Base-by-base conservation (phyloP, 2,113 vertebrate genomes). In the Sarotherodon lohbergeri region DNA sequence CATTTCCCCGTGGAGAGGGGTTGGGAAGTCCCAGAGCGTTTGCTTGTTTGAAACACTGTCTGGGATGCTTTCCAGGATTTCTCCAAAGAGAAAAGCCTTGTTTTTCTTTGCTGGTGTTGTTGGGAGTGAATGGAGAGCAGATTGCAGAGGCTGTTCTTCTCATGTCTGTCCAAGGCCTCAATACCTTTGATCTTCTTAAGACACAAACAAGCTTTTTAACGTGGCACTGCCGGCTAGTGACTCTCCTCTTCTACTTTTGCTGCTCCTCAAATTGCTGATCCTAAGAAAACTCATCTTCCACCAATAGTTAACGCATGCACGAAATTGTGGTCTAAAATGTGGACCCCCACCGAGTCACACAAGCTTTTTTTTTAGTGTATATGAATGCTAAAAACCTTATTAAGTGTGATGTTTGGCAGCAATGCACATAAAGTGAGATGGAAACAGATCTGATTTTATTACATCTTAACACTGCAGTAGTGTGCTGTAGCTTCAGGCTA, bases 171-270 rank as follows among this genome's bases (percentile, higher is more conserved):
- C 96, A 96, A 96, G 94, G 92, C 91, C 92, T 92, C 52, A 22
- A 89, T 90, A 92, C 93, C 94, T 96, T 95, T 96, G 96, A 97
- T 97, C 94, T 94, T 89, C 92, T 91, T 91, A 85, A 93, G 93
- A 95, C 94, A 93, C 95, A 94, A 96, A 94, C 93, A 95, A 87
- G 93, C 95, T 95, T 95, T 95, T 96, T 90, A 94, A 92, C 90
- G 90, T 90, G 90, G 92, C 92, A 86, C 92, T 93, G 76, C 24
- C 19, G 4, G 88, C 88, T 83, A 83, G 89, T 73, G 82, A 82
- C 85, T 90, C 83, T 86, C 85, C 71, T 81, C 68, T 61, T 82
- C 84, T 82, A 86, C 88, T 59, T 86, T 82, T 43, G 85, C 27
- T 61, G 78, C 57, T 88, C 17, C 50, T 89, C 84, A 92, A 89